Conservation (phyloP, 1,140 invertebrate species). For the Atta cephalotes region DNA sequence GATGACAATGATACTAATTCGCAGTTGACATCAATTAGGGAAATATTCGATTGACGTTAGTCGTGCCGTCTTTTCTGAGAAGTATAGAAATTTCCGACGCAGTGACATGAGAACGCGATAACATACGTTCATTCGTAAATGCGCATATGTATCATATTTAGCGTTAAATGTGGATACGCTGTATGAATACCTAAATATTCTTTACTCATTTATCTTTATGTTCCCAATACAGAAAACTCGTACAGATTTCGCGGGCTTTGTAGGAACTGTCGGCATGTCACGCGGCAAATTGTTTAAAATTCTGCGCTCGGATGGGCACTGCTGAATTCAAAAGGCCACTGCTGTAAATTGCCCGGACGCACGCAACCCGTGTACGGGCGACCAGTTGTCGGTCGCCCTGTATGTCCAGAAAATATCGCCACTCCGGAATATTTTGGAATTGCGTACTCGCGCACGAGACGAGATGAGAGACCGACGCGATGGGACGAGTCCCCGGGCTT, state of each 20-base stretch:
- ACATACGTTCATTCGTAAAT: slow-evolving; percentile 16
- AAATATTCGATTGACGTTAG: neutral
- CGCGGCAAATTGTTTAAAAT: slow-evolving; percentile 70
- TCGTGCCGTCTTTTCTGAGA: neutral
- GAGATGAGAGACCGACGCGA: slow-evolving; percentile 6
- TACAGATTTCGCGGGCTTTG: slow-evolving; percentile 49
- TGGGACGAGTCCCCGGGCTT: slow-evolving; percentile 11
- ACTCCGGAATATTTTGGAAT: slow-evolving; percentile 55
- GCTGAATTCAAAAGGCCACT: slow-evolving; percentile 67
- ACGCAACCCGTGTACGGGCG: neutral
- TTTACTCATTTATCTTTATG: slow-evolving; percentile 9
- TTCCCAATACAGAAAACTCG: slow-evolving; percentile 28
- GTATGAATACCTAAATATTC: slow-evolving; percentile 9
- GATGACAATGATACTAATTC: slow-evolving; percentile 1
- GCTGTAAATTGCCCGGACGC: slow-evolving; percentile 62
- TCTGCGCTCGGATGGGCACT: slow-evolving; percentile 53
- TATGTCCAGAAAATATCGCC: slow-evolving; percentile 60
- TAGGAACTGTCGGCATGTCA: slow-evolving; percentile 48
- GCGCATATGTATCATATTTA: neutral
- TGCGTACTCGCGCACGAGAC: neutral
- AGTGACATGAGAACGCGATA: neutral
- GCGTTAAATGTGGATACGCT: neutral
- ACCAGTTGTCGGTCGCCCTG: slow-evolving; percentile 2
- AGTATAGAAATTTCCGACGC: neutral
- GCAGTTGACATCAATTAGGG: slow-evolving; percentile 14